These are phyloP conservation scores for Scarus forsteni DNA, from an alignment of 2,797 vertebrate species.

Conservation along the genomic window DNA sequence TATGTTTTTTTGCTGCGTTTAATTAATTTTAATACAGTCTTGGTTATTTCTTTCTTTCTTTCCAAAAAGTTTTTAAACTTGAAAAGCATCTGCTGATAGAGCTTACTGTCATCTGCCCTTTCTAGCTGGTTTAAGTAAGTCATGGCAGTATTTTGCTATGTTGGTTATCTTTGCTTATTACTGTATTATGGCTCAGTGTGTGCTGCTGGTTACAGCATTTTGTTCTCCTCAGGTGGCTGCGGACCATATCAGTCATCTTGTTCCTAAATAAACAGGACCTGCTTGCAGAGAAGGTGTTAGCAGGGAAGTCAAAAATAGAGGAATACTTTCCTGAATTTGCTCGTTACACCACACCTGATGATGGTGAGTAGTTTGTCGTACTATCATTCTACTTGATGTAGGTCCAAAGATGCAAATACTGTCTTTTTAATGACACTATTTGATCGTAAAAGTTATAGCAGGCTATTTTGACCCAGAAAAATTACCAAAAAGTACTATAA, in stretches of 20 bases:
- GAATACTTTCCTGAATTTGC: constrained; percentile 99
- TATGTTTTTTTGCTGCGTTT: neutral
- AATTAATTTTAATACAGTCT: no score
- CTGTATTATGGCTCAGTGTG: constrained; percentile 1
- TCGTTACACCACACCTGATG: constrained; percentile 98
- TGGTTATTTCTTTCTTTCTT: neutral
- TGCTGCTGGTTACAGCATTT: constrained; percentile 9
- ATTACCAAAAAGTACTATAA: no score
- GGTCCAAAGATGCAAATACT: no score
- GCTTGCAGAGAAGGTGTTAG: constrained; percentile 98
- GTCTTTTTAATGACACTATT: no score
- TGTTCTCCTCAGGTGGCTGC: constrained; percentile 91
- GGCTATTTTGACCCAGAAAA: no score
- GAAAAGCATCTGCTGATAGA: no score
- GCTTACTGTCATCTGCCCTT: neutral
- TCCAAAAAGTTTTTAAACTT: neutral
- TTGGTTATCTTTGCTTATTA: neutral
- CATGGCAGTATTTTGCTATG: neutral
- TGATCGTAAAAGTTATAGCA: no score
- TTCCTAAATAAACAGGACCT: constrained; percentile 99
- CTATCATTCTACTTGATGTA: neutral
- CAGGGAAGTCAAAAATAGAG: constrained; percentile 99
- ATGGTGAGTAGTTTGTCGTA: constrained; percentile 85
- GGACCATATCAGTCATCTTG: constrained; percentile 99
- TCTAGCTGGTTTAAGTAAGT: neutral